Conservation (phyloP, 2,797 vertebrate species). For the Tadarida brasiliensis region DNA sequence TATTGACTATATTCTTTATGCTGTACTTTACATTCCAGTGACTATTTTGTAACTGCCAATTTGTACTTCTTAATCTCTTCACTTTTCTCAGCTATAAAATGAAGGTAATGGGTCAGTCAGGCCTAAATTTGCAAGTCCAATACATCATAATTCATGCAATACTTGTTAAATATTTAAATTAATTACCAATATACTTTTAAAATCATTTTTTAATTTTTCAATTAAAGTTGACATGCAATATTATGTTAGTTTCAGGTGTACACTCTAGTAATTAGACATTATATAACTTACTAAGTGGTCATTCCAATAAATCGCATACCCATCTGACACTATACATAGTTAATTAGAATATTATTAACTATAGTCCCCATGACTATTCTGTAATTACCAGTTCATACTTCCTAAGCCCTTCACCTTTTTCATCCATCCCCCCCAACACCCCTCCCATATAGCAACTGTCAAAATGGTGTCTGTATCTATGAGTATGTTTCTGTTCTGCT, state of each 20-base stretch:
- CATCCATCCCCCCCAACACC: neutral
- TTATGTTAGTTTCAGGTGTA: neutral
- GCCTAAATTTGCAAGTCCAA: neutral
- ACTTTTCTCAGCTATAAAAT: neutral
- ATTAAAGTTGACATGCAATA: neutral
- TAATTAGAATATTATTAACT: neutral
- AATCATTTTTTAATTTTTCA: neutral
- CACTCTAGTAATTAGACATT: neutral
- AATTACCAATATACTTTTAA: neutral
- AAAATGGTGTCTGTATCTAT: neutral
- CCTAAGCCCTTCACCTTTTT: neutral
- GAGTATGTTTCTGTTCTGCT: neutral
- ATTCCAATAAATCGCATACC: neutral
- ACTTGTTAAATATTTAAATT: conserved; percentile 28
- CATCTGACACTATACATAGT: neutral
- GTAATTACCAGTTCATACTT: neutral
- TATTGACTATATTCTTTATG: no score
- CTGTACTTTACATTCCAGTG: no score
- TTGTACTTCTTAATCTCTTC: no score
- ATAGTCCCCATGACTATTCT: neutral
- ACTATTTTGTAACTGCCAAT: no score
- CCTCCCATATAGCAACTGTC: neutral
- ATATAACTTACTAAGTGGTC: neutral
- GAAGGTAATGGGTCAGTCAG: neutral
- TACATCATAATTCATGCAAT: neutral